These are phyloP conservation scores for Pseudopodoces humilis DNA, from an alignment of 2,113 vertebrate genomes.

Conservation along the genomic window DNA sequence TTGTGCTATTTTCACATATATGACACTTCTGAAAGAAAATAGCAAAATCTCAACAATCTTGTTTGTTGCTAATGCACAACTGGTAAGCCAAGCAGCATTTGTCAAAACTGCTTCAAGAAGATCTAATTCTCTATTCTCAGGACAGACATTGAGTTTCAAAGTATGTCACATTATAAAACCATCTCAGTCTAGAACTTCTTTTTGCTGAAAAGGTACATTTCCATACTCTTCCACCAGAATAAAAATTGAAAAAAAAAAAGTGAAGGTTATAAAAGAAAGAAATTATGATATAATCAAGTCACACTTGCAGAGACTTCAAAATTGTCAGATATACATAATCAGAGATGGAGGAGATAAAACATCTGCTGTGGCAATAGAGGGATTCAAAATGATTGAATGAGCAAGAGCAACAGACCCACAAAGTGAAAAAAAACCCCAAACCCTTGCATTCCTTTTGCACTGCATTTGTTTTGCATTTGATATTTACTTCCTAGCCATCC, in stretches of 20 bases:
- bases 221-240: neutral
- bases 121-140: neutral
- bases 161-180: neutral
- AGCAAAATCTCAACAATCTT: neutral
- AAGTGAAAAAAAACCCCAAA: neutral
- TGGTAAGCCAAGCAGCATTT: neutral
- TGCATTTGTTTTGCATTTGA: constrained; percentile 11
- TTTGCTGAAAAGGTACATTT: neutral
- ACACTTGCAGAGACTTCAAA: neutral
- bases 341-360: neutral
- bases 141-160: neutral
- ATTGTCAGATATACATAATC: neutral
- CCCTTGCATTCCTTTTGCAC: neutral
- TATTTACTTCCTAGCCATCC: constrained; percentile 12
- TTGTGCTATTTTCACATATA: neutral
- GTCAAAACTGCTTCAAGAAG: neutral
- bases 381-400: neutral
- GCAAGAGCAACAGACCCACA: neutral
- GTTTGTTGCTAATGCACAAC: neutral
- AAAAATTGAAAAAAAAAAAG: neutral
- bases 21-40: neutral
- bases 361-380: neutral
- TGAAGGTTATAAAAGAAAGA: neutral
- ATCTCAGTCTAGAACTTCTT: neutral
- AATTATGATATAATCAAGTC: constrained; percentile 9